phyloP scores from a whole-genome alignment of 2,888 invertebrate species.

The Trypoxylon attenuatum region DNA sequence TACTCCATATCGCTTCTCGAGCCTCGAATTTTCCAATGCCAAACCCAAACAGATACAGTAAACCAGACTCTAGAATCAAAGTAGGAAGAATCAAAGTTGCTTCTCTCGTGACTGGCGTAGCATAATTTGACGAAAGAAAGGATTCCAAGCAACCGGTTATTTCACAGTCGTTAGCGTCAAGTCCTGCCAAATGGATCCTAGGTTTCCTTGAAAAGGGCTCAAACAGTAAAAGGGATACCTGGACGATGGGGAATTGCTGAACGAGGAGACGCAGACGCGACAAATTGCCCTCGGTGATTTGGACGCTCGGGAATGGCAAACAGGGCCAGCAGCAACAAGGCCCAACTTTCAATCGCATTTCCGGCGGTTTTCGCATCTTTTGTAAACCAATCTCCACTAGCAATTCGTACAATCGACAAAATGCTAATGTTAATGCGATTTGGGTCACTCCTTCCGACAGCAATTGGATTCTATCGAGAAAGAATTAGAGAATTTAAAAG shows the following conservation, averaged over 20 bases:
- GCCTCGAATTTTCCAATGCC: conserved; percentile 60
- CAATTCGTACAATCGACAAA: conserved; percentile 83
- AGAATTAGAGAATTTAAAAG: conserved; percentile 1
- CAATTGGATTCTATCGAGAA: conserved; percentile 77
- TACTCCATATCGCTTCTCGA: conserved; percentile 65
- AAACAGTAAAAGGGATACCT: conserved; percentile 75
- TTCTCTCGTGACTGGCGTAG: not conserved
- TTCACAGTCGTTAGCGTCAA: not conserved
- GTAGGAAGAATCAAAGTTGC: not conserved
- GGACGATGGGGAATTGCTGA: conserved; percentile 83
- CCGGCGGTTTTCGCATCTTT: conserved; percentile 76
- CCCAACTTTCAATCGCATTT: conserved; percentile 79
- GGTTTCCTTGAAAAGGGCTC: not conserved
- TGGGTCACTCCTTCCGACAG: conserved; percentile 83
- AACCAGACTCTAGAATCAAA: conserved; percentile 57
- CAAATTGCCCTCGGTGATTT: conserved; percentile 69
- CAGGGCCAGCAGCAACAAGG: conserved; percentile 86
- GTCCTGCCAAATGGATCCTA: too few species aligned
- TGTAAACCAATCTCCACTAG: conserved; percentile 76
- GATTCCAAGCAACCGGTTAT: not conserved
- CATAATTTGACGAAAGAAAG: not conserved
- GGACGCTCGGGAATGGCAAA: conserved; percentile 75
- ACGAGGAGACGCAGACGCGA: conserved; percentile 77
- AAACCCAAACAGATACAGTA: conserved; percentile 64
- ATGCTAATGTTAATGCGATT: conserved; percentile 81